Evolutionary conservation across 2,888 invertebrate species (phyloP), one percentile per base, ranked within the genome.

Genomic region (Epicampocera succincta): DNA sequence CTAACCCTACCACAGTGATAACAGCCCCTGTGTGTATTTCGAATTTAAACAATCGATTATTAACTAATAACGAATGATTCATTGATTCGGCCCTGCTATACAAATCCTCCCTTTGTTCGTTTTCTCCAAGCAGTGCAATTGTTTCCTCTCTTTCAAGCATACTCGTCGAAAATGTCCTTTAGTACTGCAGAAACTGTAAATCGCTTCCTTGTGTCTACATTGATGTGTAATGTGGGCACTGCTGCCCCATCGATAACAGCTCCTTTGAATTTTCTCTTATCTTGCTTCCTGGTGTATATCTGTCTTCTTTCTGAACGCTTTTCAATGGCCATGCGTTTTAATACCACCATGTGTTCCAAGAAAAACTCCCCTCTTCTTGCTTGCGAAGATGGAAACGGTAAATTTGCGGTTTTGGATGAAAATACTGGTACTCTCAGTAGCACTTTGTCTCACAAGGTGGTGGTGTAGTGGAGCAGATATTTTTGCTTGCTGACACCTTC

Each of bases 361-460:
- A 56, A 71, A 11, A 66, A 61, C 61, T 77, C 75, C 3, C 54
- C 56, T 40, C 46, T 29, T 71, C 66, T 50, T 84, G 83, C 33
- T 77, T 80, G 11, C 79, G 73, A 44, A 75, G 46, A 61, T 80
- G 65, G 19, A 83, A 83, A 19, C 73, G 73, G 33, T 72, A 83
- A 54, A 71, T 83, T 63, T 83, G 74, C 17, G 80, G 71, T 15
- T 40, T 74, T 11, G 71, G 74, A 25, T 80, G n/a, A 38, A 80
- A 77, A 48, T 84, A 71, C 12, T 17, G 73, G 73, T 38, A 54
- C 4, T 63, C 56, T 73, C n/a, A 68, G 56, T 63, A 61, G 17
- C 12, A 78, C 61, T 13, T 81, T 77, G 13, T 77, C 81, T 12
- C 61, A 81, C n/a, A 81, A 42, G 15, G 66, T 68, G 33, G 44